Evolutionary conservation across 2,113 vertebrate genomes (phyloP), one percentile per base, ranked within the genome.

Genomic region (Tragulus kanchil): DNA sequence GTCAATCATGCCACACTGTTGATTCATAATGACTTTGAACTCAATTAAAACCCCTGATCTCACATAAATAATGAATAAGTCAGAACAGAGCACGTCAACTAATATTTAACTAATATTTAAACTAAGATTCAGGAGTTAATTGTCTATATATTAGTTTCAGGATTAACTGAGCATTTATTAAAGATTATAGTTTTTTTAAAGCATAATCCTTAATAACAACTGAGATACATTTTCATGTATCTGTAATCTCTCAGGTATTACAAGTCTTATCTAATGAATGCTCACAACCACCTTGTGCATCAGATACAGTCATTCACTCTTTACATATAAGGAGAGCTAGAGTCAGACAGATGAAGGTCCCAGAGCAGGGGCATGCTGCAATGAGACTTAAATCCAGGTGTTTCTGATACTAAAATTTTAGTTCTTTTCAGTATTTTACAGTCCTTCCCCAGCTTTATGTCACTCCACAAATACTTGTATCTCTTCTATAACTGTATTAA

Each of bases 71-170:
- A 21, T 28, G 58, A 78, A 73, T 90, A 81, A 93, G 61, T 89
- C 62, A 88, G 31, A 96, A 23, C 13, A 82, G 36, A 59, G 9
- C 1, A 26, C 88, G 45, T 45, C 19, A 75, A 56, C 45, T 59
- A 79, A 65, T 95, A 75, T 75, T 96, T 92, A 75, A 56, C 45
- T 59, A 79, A 65, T 95, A 75, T 75, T 96, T 92, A 90, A 93
- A 28, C 11, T 10, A 93, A 90, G 28, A 78, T 13, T 61, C 31
- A 71, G 23, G 10, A 64, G 25, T 85, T 90, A 77, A 87, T 87
- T 78, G 83, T 50, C 28, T 65, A 31, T 21, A 28, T 62, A 69
- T 45, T 69, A 93, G 13, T 83, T 90, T 64, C 15, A 89, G 21
- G 7, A 85, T 50, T 75, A 96, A 65, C 7, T 52, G 52, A 71